Evolutionary conservation across 2,888 invertebrate genomes (phyloP).

Genomic region (Parnassius orleans): DNA sequence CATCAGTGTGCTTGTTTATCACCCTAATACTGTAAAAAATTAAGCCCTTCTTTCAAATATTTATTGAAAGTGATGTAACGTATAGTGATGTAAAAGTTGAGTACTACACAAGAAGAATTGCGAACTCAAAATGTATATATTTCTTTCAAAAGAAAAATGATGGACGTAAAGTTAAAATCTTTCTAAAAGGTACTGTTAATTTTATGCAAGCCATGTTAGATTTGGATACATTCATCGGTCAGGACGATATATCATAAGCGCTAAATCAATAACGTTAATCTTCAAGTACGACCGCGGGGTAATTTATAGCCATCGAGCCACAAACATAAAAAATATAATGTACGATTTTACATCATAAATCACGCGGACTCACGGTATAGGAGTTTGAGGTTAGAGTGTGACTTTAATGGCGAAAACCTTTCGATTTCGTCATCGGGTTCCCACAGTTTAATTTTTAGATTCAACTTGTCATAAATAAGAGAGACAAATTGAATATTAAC

Average conservation of each 20-base stretch:
- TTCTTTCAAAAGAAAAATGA: too few relatives aligned
- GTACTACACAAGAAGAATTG: too few relatives aligned
- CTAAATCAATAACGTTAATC: conserved; percentile 66
- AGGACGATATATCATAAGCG: conserved; percentile 58
- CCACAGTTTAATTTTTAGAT: conserved; percentile 41
- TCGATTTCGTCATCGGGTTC: conserved; percentile 61
- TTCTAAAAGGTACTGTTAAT: too few relatives aligned
- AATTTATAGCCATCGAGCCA: conserved; percentile 71
- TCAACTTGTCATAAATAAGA: conserved; percentile 46
- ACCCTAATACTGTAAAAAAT: too few relatives aligned
- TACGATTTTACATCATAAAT: conserved; percentile 61
- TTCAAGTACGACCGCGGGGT: conserved; percentile 44
- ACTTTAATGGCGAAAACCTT: conserved; percentile 63
- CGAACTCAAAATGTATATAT: too few relatives aligned
- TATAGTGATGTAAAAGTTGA: too few relatives aligned
- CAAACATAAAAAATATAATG: conserved; percentile 71
- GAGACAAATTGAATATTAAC: conserved; percentile 43
- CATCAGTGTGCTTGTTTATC: too few relatives aligned
- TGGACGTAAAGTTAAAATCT: too few relatives aligned
- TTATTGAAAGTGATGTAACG: too few relatives aligned
- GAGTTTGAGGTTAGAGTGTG: conserved; percentile 37
- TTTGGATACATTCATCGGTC: not conserved
- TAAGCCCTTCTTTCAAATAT: too few relatives aligned
- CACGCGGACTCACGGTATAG: conserved; percentile 38
- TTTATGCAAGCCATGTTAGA: too few relatives aligned